Conservation (phyloP, 2,888 invertebrate genomes). For the Lithophane ornitopus region DNA sequence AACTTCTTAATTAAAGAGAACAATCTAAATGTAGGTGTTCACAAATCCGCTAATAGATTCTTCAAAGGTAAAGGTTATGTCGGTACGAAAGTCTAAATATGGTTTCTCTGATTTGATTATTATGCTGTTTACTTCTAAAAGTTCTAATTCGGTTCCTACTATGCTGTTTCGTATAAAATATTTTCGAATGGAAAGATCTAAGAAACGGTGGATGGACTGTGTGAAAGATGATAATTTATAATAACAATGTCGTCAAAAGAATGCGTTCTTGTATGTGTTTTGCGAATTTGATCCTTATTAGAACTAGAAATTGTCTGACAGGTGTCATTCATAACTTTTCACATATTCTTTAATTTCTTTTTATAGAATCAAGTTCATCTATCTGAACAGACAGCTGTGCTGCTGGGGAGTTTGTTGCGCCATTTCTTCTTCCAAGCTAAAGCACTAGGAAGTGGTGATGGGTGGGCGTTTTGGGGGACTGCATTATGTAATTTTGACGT, state of each 20-base stretch:
- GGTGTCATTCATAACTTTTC: background rate
- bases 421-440: background rate
- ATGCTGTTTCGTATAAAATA: background rate
- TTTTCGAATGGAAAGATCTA: background rate
- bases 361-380: background rate
- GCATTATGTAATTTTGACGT: too few species aligned
- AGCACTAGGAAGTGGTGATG: too few species aligned
- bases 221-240: too few species aligned
- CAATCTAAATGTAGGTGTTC: constrained; percentile 1
- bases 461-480: too few species aligned
- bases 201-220: too few species aligned
- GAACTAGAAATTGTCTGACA: too few species aligned
- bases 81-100: background rate
- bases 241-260: too few species aligned
- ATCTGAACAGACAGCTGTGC: background rate
- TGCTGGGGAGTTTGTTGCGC: background rate
- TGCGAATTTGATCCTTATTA: too few species aligned
- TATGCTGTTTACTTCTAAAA: background rate
- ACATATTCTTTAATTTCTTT: background rate
- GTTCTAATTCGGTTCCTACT: background rate
- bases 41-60: constrained; percentile 30
- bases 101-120: constrained; percentile 6
- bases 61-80: background rate
- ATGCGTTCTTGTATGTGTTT: too few species aligned
- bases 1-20: constrained; percentile 7